Percentiles rank a stretch among this genome's conserved stretches.
Conservation (phyloP, 2,888 invertebrate species). For the Trichopria drosophilae region DNA sequence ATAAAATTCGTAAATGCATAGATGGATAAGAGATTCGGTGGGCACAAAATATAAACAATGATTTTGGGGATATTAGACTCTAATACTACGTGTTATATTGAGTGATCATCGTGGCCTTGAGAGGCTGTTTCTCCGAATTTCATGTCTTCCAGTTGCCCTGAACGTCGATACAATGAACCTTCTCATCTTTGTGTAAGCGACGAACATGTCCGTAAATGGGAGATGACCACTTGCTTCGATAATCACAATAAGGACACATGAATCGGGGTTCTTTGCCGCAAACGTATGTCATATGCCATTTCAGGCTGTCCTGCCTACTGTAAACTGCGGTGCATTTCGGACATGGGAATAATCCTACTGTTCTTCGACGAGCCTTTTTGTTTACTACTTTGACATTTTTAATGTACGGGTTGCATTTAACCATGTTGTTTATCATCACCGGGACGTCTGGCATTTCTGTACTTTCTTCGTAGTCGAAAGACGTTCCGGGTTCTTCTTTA, state of each 20-base stretch:
- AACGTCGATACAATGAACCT: background rate
- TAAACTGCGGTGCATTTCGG: background rate
- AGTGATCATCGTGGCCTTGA: too few relatives aligned
- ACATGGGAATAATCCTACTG: background rate
- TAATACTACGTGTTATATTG: too few relatives aligned
- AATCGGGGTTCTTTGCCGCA: background rate
- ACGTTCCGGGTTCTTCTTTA: background rate
- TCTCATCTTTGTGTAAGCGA: background rate
- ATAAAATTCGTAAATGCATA: too few relatives aligned
- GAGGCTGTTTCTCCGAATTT: too few relatives aligned
- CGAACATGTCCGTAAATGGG: background rate
- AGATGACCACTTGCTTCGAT: background rate
- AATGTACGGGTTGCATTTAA: too few relatives aligned
- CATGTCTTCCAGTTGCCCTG: too few relatives aligned
- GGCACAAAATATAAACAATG: too few relatives aligned
- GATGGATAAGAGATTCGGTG: too few relatives aligned
- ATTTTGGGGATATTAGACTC: too few relatives aligned
- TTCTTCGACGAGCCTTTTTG: background rate
- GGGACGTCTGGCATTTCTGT: too few relatives aligned
- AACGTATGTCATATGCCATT: background rate
- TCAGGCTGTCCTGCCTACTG: background rate
- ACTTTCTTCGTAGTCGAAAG: background rate
- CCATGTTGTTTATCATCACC: too few relatives aligned
- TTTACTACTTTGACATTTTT: too few relatives aligned
- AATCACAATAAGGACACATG: background rate